Conservation (phyloP, 1,140 invertebrate species). For the Ips typographus region DNA sequence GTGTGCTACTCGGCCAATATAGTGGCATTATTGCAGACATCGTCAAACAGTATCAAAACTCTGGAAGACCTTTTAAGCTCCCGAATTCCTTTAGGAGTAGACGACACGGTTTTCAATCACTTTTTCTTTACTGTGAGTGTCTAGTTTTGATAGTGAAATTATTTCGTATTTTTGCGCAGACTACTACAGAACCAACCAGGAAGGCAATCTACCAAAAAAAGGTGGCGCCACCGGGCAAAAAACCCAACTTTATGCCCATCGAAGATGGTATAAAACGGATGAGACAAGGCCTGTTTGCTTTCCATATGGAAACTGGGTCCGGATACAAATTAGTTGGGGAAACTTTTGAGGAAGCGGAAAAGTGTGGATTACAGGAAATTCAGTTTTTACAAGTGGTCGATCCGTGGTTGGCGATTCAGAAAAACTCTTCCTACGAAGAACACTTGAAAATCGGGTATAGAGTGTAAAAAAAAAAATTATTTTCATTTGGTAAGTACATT, state of each 20-base stretch:
- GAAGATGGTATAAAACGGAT: slow-evolving; percentile 61
- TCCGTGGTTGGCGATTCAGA: slow-evolving; percentile 61
- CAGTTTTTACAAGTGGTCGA: slow-evolving; percentile 61
- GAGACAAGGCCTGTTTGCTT: slow-evolving; percentile 61
- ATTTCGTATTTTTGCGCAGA: slow-evolving; percentile 48
- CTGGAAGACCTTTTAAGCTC: slow-evolving; percentile 61
- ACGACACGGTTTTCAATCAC: slow-evolving; percentile 65
- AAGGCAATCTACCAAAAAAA: slow-evolving; percentile 62
- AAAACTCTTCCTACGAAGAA: slow-evolving; percentile 62
- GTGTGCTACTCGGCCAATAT: slow-evolving; percentile 68
- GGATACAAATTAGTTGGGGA: slow-evolving; percentile 64
- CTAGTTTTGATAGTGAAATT: neutral
- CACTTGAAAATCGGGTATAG: slow-evolving; percentile 62
- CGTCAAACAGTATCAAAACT: slow-evolving; percentile 61
- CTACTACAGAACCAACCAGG: slow-evolving; percentile 60
- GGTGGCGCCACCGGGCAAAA: slow-evolving; percentile 57
- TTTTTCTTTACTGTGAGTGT: slow-evolving; percentile 63
- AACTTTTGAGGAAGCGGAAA: slow-evolving; percentile 65
- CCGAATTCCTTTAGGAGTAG: slow-evolving; percentile 61
- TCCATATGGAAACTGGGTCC: slow-evolving; percentile 62
- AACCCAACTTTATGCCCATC: slow-evolving; percentile 57
- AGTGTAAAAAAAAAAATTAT: neutral
- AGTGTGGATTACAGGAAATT: slow-evolving; percentile 66
- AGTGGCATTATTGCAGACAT: slow-evolving; percentile 64
- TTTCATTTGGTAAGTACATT: slow-evolving; percentile 19